Percentiles rank a stretch among this genome's conserved stretches.
Evolutionary conservation across 2,797 vertebrate species (phyloP).

Genomic region (Catamblyrhynchus diadema): DNA sequence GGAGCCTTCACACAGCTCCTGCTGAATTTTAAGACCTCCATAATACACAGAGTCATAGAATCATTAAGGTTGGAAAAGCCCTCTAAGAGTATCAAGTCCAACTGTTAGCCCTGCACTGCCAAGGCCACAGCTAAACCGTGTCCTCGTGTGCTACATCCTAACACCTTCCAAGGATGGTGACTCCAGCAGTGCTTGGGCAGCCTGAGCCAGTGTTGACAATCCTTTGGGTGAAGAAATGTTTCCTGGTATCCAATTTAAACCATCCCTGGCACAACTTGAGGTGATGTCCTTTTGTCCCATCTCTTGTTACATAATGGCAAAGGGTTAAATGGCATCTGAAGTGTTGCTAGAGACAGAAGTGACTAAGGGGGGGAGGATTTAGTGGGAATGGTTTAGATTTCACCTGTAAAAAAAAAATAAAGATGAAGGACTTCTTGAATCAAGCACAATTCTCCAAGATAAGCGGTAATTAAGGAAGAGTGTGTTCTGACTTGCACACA

Average conservation of each 20-base stretch:
- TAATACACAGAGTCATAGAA: neutral
- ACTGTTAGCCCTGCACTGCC: neutral
- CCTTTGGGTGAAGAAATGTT: neutral
- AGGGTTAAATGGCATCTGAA: neutral
- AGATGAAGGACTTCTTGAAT: constrained; percentile 12
- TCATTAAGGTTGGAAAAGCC: neutral
- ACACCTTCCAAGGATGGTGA: neutral
- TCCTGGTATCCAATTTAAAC: neutral
- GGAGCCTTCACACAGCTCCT: neutral
- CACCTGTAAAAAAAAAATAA: neutral
- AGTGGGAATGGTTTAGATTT: neutral
- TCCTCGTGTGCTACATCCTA: neutral
- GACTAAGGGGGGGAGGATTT: neutral
- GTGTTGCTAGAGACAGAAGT: neutral
- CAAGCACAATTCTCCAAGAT: constrained; percentile 3
- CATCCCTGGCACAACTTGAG: neutral
- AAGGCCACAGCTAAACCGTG: neutral
- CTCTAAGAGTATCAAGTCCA: neutral
- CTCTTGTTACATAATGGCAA: neutral
- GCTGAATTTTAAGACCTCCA: neutral
- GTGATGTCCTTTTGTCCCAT: neutral
- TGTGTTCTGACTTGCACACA: constrained; percentile 42
- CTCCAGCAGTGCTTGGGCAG: neutral
- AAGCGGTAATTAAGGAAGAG: constrained; percentile 13
- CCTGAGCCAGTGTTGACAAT: neutral